phyloP scores from a whole-genome alignment of 2,113 vertebrate species.

The Girardinichthys multiradiatus region DNA sequence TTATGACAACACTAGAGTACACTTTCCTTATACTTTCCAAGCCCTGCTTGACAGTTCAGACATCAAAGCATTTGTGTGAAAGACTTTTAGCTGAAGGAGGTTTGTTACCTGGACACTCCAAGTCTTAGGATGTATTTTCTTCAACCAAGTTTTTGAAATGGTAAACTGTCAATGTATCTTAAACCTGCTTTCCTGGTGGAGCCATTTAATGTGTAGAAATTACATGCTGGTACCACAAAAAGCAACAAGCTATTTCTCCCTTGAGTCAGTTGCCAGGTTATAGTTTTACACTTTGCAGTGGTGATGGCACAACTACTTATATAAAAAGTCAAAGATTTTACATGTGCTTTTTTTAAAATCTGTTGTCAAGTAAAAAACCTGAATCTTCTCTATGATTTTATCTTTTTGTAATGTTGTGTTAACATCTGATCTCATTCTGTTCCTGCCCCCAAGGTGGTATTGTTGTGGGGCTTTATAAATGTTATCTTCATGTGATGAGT shows the following conservation, averaged over 20 bases:
- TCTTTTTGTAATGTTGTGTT: neutral
- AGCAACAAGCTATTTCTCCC: neutral
- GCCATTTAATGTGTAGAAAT: slow-evolving; percentile 2
- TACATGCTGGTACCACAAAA: neutral
- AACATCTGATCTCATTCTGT: neutral
- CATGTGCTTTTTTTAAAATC: neutral
- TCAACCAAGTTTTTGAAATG: neutral
- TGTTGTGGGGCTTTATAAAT: neutral
- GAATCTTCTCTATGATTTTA: neutral
- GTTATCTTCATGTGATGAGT: neutral
- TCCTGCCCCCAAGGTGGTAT: neutral
- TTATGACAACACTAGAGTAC: neutral
- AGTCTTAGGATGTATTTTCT: neutral
- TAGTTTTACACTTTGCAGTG: neutral
- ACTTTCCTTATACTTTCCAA: neutral
- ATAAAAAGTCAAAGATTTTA: neutral
- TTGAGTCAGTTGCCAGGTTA: neutral
- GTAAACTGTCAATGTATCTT: neutral
- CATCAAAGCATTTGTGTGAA: neutral
- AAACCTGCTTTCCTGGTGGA: neutral
- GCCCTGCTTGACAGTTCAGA: neutral
- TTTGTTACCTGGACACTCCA: neutral
- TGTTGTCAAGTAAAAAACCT: too few species aligned
- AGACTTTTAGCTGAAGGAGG: neutral
- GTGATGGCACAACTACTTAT: neutral